These are phyloP conservation scores for Sakesphorus luctuosus DNA, from an alignment of 2,113 vertebrate species.

Conservation along the genomic window DNA sequence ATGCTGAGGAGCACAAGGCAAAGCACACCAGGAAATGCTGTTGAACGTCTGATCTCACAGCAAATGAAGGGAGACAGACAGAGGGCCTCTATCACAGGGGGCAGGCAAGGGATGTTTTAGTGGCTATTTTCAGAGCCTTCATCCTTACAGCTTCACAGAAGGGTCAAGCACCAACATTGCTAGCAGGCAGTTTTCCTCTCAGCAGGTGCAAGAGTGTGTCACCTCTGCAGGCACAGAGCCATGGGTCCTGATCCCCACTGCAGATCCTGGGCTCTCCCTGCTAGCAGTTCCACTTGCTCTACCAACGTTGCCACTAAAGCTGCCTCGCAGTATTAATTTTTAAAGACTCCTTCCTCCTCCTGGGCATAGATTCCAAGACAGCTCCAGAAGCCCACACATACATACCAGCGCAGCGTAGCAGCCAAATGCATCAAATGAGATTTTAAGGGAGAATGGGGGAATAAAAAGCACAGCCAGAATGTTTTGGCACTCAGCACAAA, in stretches of 20 bases:
- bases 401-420: not conserved
- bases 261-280: constrained; percentile 1
- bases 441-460: constrained; percentile 40
- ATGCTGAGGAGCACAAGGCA: not conserved
- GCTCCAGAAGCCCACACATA: constrained; percentile 48
- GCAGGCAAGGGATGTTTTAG: not conserved
- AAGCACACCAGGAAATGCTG: not conserved
- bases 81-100: not conserved
- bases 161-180: not conserved
- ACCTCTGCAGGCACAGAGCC: constrained; percentile 51
- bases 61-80: not conserved
- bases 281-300: not conserved
- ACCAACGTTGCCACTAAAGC: constrained; percentile 45
- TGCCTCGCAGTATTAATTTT: constrained; percentile 62
- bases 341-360: constrained; percentile 59
- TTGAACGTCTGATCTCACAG: not conserved
- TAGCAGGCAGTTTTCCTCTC: constrained; percentile 39
- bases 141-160: constrained; percentile 55
- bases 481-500: not conserved
- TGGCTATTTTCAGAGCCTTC: constrained; percentile 39
- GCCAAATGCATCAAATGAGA: constrained; percentile 6
- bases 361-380: constrained; percentile 46
- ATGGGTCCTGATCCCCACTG: not conserved
- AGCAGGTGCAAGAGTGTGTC: not conserved
- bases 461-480: constrained; percentile 18